These are phyloP conservation scores for Pteronotus mesoamericanus DNA, from an alignment of 2,797 vertebrate species.

Conservation along the genomic window DNA sequence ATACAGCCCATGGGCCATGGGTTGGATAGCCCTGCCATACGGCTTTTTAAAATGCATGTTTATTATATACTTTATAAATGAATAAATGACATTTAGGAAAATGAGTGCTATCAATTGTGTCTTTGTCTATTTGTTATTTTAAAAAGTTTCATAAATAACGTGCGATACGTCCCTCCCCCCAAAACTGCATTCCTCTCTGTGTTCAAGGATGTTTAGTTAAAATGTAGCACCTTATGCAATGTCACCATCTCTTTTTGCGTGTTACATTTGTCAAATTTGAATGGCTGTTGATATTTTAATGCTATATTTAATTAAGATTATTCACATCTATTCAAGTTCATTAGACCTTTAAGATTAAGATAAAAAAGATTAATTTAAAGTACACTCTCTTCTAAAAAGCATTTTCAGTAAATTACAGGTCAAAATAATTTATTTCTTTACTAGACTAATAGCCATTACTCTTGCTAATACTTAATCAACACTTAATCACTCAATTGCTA, in stretches of 20 bases:
- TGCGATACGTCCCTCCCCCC: accelerated
- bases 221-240: neutral
- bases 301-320: neutral
- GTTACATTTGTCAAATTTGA: neutral
- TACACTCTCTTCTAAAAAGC: neutral
- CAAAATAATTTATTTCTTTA: slow-evolving; percentile 23
- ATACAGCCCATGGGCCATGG: too few relatives aligned
- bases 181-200: neutral
- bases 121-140: neutral
- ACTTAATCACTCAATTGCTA: neutral
- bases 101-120: neutral
- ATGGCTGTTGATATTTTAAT: neutral
- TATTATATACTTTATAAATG: neutral
- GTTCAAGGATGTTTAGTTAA: neutral
- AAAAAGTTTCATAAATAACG: neutral
- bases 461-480: neutral
- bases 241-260: neutral
- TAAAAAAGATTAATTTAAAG: neutral
- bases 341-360: neutral
- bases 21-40: too few relatives aligned
- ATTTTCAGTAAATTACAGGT: slow-evolving; percentile 25
- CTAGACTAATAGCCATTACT: neutral
- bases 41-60: neutral
- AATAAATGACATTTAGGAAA: neutral
- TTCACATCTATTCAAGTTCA: neutral